Evolutionary conservation across 1,140 invertebrate genomes (phyloP), one percentile per base, ranked within the genome.

Genomic region (Battus philenor): DNA sequence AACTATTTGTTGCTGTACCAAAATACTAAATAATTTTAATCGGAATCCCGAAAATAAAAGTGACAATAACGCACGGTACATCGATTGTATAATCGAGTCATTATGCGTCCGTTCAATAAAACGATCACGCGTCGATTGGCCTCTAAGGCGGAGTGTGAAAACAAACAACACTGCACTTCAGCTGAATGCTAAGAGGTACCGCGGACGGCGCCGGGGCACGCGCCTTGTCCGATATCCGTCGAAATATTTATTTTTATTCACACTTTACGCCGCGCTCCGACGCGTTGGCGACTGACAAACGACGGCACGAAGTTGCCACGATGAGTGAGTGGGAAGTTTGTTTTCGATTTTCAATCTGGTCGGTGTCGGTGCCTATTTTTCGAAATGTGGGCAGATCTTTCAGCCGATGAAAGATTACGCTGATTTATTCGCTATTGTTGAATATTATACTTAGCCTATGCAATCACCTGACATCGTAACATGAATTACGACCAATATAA

Each of bases 221-320:
- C 45, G 61, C 65, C 54, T 31, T 46, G 47, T 46, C 46, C 26
- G 38, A 58, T 66, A 65, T 66, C 72, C 68, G 75, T 65, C 64
- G 68, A 72, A 68, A 70, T 47, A 76, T 81, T 80, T 80, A 78
- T 78, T 70, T 68, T 72, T 69, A 76, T 75, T 74, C 77, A 70
- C 61, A 57, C 56, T 69, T 69, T 62, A 67, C 66, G 64, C 59
- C 66, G 59, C 45, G 30, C 27, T 34, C 44, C 45, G 38, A 24
- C 50, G 32, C 36, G 44, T 30, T 44, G 68, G 61, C 50, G 71
- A 72, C 27, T 48, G 59, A 68, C 29, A 67, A 48, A 72, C 29
- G 47, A 54, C 44, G 17, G n/a, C 44, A 44, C 13, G 11, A 44
- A 47, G 16, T 31, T 41, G 38, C 38, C 12, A 29, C 38, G 38